Conservation (phyloP, 1,140 invertebrate genomes). For the Polyergus mexicanus region DNA sequence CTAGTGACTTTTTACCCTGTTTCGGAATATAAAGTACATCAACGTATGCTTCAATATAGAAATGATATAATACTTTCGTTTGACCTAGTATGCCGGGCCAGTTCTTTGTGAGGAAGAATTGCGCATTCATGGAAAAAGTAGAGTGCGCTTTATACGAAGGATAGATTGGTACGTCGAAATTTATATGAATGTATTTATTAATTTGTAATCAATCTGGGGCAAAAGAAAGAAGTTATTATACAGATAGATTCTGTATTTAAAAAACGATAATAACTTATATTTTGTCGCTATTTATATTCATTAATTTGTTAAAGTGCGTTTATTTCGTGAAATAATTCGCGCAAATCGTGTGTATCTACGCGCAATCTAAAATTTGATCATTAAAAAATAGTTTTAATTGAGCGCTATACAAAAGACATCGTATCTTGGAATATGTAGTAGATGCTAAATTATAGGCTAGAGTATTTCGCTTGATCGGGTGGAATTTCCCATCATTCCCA, state of each 20-base stretch:
- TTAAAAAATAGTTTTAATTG: constrained; percentile 33
- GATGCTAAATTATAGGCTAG: constrained; percentile 6
- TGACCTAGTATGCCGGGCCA: constrained; percentile 31
- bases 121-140: constrained; percentile 36
- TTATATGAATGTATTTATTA: constrained; percentile 34
- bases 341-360: not conserved
- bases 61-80: constrained; percentile 51
- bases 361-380: not conserved
- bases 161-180: constrained; percentile 17
- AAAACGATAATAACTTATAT: not conserved
- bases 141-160: constrained; percentile 17
- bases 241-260: not conserved
- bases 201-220: not conserved
- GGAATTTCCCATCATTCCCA: constrained; percentile 39
- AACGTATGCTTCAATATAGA: constrained; percentile 29
- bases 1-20: constrained; percentile 6
- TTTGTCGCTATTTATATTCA: not conserved
- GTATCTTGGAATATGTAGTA: not conserved
- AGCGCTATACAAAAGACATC: constrained; percentile 22
- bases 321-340: constrained; percentile 11
- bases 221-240: constrained; percentile 9
- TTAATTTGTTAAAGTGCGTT: not conserved
- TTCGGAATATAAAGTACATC: not conserved
- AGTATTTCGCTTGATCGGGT: constrained; percentile 37
- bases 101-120: constrained; percentile 46